These are phyloP conservation scores for Climacteris rufus DNA, from an alignment of 2,113 vertebrate species.

Conservation along the genomic window DNA sequence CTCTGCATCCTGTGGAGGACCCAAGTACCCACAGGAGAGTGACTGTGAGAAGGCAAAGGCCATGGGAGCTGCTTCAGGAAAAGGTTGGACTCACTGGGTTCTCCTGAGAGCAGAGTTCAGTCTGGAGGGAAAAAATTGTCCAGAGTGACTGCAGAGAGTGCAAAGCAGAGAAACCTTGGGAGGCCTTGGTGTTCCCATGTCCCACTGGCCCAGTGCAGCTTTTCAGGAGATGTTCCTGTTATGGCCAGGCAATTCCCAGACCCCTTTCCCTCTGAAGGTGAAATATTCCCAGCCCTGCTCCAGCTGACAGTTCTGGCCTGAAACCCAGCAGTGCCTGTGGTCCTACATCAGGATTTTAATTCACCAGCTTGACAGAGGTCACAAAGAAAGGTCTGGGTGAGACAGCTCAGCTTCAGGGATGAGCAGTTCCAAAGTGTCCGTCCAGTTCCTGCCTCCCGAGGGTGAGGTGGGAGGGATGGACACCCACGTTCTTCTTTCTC, in stretches of 20 bases:
- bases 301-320: neutral
- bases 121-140: neutral
- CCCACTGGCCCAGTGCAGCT: neutral
- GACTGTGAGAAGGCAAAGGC: neutral
- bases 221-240: neutral
- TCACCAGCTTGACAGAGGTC: neutral
- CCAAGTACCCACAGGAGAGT: fast-evolving
- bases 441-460: neutral
- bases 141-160: neutral
- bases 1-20: neutral
- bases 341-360: neutral
- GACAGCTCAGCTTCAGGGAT: neutral
- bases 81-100: neutral
- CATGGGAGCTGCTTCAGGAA: neutral
- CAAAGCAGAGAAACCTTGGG: neutral
- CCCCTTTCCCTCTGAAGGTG: neutral
- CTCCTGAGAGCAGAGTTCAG: neutral
- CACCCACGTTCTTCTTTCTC: fast-evolving
- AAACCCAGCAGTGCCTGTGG: fast-evolving
- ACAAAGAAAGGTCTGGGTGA: neutral
- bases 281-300: neutral
- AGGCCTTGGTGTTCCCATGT: fast-evolving
- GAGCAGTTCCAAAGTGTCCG: neutral
- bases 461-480: neutral
- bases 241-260: neutral